phyloP scores from a whole-genome alignment of 1,140 invertebrate species.

The Lithobius niger region DNA sequence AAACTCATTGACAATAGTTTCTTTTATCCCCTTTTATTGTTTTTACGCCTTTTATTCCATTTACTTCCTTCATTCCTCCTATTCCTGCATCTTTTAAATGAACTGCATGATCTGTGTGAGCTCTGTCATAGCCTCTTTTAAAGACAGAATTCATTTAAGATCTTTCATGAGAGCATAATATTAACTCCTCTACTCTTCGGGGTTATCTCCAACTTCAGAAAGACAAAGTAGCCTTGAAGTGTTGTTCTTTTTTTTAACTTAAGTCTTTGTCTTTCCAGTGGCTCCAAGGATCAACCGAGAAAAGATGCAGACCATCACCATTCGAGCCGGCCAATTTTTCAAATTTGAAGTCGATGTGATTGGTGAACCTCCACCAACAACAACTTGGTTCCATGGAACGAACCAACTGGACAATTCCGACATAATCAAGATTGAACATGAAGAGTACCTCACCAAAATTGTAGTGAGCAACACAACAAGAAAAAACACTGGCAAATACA shows the following conservation, averaged over 20 bases:
- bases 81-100: no score
- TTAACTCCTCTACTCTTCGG: no score
- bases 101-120: no score
- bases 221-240: no score
- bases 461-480: slow-evolving; percentile 63
- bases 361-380: slow-evolving; percentile 86
- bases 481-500: slow-evolving; percentile 79
- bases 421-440: slow-evolving; percentile 57
- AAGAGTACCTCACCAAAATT: slow-evolving; percentile 84
- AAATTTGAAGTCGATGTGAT: slow-evolving; percentile 87
- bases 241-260: slow-evolving; percentile 10
- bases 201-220: no score
- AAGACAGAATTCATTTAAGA: no score
- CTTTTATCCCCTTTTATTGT: no score
- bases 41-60: no score
- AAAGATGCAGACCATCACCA: slow-evolving; percentile 72
- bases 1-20: no score
- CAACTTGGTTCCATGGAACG: slow-evolving; percentile 71
- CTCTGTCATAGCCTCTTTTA: no score
- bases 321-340: slow-evolving; percentile 78
- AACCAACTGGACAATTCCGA: slow-evolving; percentile 46
- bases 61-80: no score
- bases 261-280: slow-evolving; percentile 40
- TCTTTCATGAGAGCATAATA: no score
- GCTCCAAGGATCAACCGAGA: slow-evolving; percentile 84